phyloP scores from a whole-genome alignment of 2,113 vertebrate species.

The Macquaria australasica region DNA sequence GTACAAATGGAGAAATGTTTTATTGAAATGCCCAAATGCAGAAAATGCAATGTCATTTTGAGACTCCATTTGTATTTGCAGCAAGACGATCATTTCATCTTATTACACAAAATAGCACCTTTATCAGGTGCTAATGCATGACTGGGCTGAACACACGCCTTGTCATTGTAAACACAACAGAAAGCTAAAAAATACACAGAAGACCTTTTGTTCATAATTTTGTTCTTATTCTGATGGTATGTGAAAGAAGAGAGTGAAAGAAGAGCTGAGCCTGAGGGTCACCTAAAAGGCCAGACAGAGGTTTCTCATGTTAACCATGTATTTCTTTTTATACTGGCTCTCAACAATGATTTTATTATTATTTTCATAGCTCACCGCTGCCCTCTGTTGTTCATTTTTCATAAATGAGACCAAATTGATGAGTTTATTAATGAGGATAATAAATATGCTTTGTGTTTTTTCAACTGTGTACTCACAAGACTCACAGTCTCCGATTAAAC shows the following conservation, averaged over 20 bases:
- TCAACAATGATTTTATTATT: neutral
- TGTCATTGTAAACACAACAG: neutral
- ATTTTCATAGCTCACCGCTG: conserved; percentile 33
- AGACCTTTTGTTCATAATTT: neutral
- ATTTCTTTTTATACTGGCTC: neutral
- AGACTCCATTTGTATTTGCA: neutral
- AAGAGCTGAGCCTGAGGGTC: neutral
- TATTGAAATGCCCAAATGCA: neutral
- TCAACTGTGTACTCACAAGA: conserved; percentile 86
- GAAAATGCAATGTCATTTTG: neutral
- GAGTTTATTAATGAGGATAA: neutral
- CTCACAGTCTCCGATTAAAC: conserved; percentile 83
- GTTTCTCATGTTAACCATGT: neutral
- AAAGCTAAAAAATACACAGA: neutral
- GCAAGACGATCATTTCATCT: neutral
- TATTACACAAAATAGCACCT: neutral
- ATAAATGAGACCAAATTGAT: neutral
- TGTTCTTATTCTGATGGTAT: neutral
- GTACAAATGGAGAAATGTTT: neutral
- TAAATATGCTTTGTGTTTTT: neutral
- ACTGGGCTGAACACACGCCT: neutral
- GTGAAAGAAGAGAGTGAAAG: neutral
- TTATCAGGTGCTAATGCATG: neutral
- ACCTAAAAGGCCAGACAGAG: neutral
- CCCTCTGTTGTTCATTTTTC: conserved; percentile 49